Base-by-base conservation (phyloP, 1,140 invertebrate species). In the Cydia fagiglandana region DNA sequence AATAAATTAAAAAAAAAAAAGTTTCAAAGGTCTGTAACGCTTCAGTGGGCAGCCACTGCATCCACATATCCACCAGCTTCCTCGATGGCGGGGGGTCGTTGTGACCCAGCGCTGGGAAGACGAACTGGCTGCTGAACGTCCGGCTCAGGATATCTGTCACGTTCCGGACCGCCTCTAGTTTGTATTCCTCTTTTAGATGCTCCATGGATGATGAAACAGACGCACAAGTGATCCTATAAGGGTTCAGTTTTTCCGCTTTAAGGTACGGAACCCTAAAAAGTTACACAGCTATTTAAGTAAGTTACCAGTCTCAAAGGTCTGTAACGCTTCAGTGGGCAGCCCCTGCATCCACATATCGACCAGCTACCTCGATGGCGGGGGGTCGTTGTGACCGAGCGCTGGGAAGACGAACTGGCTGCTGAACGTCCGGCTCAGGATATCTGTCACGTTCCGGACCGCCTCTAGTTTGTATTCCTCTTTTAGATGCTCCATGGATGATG, bases 371-470 rank as follows among this genome's bases (percentile, higher is more conserved):
- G 94, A 94, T 7, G 95, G 93, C 1, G 94, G 94, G 7, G 96
- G 95, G 83, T 97, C 96, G 83, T 97, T 96, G 88, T 97, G 96
- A 1, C 96, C 97, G 75, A 97, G 86, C 1, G 96, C 96, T 4
- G 96, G 96, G 84, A 97, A 97, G 34, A 97, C 96, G 84, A 97
- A 97, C 85, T 97, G 96, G 66, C 95, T 96, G 75, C 95, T 95
- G 90, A 97, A 97, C 20, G 96, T 96, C 81, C 95, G 94, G 30
- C 95, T 94, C 74, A 97, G 93, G 61, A 97, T 90, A 80, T 34
- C 30, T 34, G 30, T 34, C 4, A 34, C 30, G 2, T 2, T 34
- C 2, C 4, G 2, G 61, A 97, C 92, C 30, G 96, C 30, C 30
- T 34, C 30, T 34, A 34, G 4, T 80, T 96, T 95, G 73, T 94